Evolutionary conservation across 37 sponge, comb jelly and placozoan genomes (phyloP), one percentile per base, ranked within the genome.

Genomic region (Geodia barretti): DNA sequence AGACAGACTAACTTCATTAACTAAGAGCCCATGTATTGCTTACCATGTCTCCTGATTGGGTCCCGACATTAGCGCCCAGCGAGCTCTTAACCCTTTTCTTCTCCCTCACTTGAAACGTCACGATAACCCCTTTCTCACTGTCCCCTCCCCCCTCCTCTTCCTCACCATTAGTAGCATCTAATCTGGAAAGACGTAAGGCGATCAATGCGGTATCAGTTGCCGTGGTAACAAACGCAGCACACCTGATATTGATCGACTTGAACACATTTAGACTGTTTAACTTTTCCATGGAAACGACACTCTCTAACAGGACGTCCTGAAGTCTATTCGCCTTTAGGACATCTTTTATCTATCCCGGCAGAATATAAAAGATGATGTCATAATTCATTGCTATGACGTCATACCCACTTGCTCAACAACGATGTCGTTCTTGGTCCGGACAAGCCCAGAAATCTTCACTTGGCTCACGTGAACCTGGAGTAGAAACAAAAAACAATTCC

Each of bases 1-100:
- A 25, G 20, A 65, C 17, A 65, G 17, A 26, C 28, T 29, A 24
- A 24, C 17, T 65, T 65, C n/a, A 25, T 65, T 8, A 8, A 25
- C 28, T 11, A 24, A 24, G n/a, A 65, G 28, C 28, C 4, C 33
- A 4, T 5, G 26, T 24, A 7, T 19, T 21, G 74, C 91, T 76
- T 47, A 91, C 91, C 34, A 87, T 87, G 62, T 86, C 91, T 36
- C 92, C 88, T 67, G 81, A 79, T 65, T 92, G 92, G 19, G 83
- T 92, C 2, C 92, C 92, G 29, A 85, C 88, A 28, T 83, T 58
- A 24, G 92, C 88, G 38, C 73, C 79, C n/a, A 92, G 29, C 2
- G 59, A 43, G 40, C 72, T 39, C 0, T 60, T 39, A 1, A 87
- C 33, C 32, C 74, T 28, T n/a, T 85, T 61, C 32, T 76, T 60